phyloP scores from a whole-genome alignment of 2,113 vertebrate genomes.

The Microtus ochrogaster region DNA sequence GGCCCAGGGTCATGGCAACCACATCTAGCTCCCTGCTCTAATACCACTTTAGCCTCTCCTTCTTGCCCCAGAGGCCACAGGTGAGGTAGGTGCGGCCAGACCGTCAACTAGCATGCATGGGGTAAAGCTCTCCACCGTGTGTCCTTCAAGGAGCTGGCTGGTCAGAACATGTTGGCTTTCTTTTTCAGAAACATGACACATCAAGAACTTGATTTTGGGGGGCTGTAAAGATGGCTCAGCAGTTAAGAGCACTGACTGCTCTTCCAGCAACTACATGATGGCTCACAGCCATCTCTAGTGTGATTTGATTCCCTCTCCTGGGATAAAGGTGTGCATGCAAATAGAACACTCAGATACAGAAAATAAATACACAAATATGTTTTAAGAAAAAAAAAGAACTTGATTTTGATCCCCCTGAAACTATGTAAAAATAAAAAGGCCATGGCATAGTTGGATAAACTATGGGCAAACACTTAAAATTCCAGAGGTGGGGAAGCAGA shows the following conservation, averaged over 20 bases:
- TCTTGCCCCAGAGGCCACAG: background rate
- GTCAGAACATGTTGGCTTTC: background rate
- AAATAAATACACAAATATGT: no score
- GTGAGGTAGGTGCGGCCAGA: background rate
- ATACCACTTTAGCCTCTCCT: background rate
- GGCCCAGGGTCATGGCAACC: fast-evolving
- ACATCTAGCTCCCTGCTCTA: background rate
- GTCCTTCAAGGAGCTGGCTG: background rate
- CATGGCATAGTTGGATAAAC: background rate
- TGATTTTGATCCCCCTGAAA: background rate
- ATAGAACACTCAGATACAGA: no score
- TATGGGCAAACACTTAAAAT: no score
- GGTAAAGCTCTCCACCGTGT: no score
- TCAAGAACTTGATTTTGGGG: background rate
- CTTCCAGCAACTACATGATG: no score
- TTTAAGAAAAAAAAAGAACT: background rate
- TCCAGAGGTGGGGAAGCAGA: background rate
- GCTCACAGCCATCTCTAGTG: no score
- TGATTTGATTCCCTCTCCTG: no score
- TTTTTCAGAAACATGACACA: background rate
- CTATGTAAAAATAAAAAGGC: background rate
- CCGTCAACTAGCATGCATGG: fast-evolving
- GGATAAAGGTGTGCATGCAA: no score
- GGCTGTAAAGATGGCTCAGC: no score
- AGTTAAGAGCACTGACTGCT: no score